phyloP scores from a whole-genome alignment of 2,797 vertebrate genomes.

The Urocyon cinereoargenteus region DNA sequence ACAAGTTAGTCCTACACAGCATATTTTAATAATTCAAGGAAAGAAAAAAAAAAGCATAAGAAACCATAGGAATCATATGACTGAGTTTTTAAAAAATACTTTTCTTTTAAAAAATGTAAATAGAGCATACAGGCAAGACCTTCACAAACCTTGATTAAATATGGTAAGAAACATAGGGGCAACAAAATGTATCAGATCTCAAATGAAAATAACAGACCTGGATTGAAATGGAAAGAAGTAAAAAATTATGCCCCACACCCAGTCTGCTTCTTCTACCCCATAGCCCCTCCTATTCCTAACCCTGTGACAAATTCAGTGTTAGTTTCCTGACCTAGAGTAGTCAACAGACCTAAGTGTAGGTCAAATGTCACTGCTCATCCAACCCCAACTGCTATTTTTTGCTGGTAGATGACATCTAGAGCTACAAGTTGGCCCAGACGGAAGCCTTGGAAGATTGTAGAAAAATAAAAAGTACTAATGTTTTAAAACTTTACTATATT shows the following conservation, averaged over 20 bases:
- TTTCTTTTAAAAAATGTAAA: slow-evolving; percentile 13
- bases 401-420: neutral
- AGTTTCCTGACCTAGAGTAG: neutral
- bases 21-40: slow-evolving; percentile 46
- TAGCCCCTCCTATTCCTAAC: neutral
- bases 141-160: slow-evolving; percentile 12
- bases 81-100: neutral
- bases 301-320: slow-evolving; percentile 23
- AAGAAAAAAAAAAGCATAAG: neutral
- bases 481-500: slow-evolving; percentile 42
- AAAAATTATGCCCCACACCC: neutral
- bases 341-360: neutral
- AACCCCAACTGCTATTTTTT: neutral
- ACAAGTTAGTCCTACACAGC: slow-evolving; percentile 61
- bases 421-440: neutral
- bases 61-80: neutral
- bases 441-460: neutral
- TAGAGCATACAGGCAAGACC: neutral
- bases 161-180: neutral
- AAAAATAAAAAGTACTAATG: neutral
- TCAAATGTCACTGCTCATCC: neutral
- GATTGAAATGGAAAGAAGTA: neutral
- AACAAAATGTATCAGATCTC: slow-evolving; percentile 38
- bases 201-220: neutral
- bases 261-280: neutral